Evolutionary conservation across 2,797 vertebrate genomes (phyloP), one percentile per base, ranked within the genome.

Genomic region (Tadarida brasiliensis): DNA sequence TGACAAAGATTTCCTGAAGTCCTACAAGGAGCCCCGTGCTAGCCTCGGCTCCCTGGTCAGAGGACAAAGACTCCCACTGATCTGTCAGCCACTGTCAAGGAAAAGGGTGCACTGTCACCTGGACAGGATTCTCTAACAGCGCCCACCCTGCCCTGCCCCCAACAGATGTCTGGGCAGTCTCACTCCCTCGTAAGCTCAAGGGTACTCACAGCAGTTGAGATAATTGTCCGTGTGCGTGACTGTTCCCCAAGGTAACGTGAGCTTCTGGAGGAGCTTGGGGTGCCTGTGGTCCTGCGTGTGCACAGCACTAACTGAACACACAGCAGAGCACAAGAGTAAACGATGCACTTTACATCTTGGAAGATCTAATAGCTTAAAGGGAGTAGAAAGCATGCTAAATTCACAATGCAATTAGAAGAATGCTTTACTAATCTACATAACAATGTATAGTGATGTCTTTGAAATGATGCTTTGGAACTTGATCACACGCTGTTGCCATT

Each of bases 111-210:
- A 33, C 17, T 65, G 8, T 56, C 2, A 44, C 5, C 2, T 35
- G 5, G 0, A 0, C 4, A 11, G 5, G 7, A n/a, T 63, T 44
- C 57, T 59, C 1, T 33, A 30, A 47, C 8, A 39, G 14, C 7
- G 10, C 17, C 35, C 4, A 57, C 2, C 39, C 20, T 0, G 3
- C 47, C 7, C 19, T 54, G 15, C 15, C 61, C 30, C n/a, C 4
- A 67, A 0, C 1, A 71, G 47, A 11, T 19, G 9, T 70, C 84
- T n/a, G 14, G 9, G 7, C 51, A 77, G 10, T 1, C n/a, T 4
- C 0, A 20, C 17, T 67, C 63, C 57, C 11, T 74, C 5, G 0
- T 22, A 76, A 83, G 65, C 30, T 74, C 12, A 14, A 81, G 11
- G 71, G 1, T 4, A 68, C 20, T 47, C 63, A 19, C 16, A 65